Conservation (phyloP, 2,797 vertebrate genomes). For the Helostoma temminkii region DNA sequence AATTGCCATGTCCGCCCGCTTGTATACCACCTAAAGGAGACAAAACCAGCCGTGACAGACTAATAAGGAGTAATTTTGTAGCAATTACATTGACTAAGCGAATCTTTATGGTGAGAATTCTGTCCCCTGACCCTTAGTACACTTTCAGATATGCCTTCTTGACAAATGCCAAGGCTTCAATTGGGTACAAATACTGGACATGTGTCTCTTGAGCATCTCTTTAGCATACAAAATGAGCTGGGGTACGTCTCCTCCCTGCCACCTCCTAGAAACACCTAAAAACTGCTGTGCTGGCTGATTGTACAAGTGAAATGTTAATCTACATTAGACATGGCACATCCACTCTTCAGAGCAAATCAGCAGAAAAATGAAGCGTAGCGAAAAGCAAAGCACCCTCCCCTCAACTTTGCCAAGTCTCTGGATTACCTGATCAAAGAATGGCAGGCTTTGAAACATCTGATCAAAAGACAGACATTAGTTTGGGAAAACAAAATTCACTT, state of each 20-base stretch:
- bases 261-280: conserved; percentile 61
- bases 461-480: conserved; percentile 76
- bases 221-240: conserved; percentile 69
- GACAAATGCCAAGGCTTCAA: conserved; percentile 33
- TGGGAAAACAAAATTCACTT: conserved; percentile 74
- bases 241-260: conserved; percentile 27
- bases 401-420: conserved; percentile 71
- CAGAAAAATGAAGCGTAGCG: conserved; percentile 72
- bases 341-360: conserved; percentile 78
- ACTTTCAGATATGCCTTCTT: conserved; percentile 22
- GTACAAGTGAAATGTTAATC: conserved; percentile 80
- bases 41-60: conserved; percentile 21
- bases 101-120: conserved; percentile 37
- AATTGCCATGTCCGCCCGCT: conserved; percentile 94
- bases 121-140: conserved; percentile 49
- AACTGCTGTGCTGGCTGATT: conserved; percentile 77
- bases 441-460: conserved; percentile 71
- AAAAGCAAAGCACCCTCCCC: conserved; percentile 60
- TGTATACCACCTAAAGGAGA: conserved; percentile 89
- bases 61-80: conserved; percentile 33
- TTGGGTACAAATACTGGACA: conserved; percentile 57
- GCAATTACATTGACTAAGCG: conserved; percentile 23
- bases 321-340: conserved; percentile 80
- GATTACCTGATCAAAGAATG: conserved; percentile 83
- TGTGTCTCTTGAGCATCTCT: conserved; percentile 58